phyloP scores from a whole-genome alignment of 1,140 invertebrate species.

The Monochamus saltuarius region DNA sequence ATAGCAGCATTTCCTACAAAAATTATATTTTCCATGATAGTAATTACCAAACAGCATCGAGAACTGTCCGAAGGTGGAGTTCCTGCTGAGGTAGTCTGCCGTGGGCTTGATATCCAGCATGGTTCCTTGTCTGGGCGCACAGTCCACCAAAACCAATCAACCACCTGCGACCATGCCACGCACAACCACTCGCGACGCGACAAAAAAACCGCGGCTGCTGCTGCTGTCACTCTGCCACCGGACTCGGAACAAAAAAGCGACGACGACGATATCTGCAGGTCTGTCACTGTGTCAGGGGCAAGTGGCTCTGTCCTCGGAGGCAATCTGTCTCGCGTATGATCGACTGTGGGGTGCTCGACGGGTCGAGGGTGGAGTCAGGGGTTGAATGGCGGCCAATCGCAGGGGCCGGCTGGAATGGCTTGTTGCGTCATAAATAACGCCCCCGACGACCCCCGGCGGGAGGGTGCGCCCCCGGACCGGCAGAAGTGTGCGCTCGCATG shows the following conservation, averaged over 20 bases:
- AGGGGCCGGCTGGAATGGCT: constrained; percentile 26
- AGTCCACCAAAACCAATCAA: neutral
- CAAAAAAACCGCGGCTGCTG: neutral
- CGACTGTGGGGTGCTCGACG: constrained; percentile 44
- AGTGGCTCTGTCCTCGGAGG: constrained; percentile 9
- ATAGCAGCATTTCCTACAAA: too few relatives aligned
- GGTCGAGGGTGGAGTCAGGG: constrained; percentile 38
- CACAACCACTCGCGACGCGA: neutral
- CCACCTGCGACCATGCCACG: neutral
- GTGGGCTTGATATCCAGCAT: constrained; percentile 72
- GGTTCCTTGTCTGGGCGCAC: neutral
- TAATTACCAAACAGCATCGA: constrained; percentile 69
- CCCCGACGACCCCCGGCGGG: constrained; percentile 26
- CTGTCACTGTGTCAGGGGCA: constrained; percentile 1
- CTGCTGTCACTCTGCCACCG: constrained; percentile 3
- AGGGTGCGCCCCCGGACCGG: constrained; percentile 25
- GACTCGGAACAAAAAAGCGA: neutral
- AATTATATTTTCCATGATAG: too few relatives aligned
- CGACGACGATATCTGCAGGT: neutral
- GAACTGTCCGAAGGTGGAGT: constrained; percentile 71
- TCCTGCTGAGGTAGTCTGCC: constrained; percentile 69
- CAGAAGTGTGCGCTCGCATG: constrained; percentile 21
- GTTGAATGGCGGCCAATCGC: constrained; percentile 40
- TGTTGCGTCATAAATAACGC: constrained; percentile 40
- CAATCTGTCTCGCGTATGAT: constrained; percentile 48